These are phyloP conservation scores for Drosophila repleta DNA, from an alignment of 1,140 invertebrate genomes.

Conservation along the genomic window DNA sequence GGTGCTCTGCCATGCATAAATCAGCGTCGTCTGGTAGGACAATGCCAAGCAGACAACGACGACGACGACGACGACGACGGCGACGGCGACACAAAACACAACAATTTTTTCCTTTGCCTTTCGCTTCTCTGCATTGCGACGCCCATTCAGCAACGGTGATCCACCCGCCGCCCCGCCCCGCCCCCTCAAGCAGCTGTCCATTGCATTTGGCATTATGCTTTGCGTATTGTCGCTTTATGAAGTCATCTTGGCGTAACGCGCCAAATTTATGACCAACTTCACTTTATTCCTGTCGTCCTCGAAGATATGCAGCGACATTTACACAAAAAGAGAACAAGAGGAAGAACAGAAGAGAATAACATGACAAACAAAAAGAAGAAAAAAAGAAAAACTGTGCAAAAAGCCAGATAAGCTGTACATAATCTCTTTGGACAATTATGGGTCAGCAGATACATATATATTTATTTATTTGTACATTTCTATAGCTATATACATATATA, in stretches of 20 bases:
- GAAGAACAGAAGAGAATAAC: constrained; percentile 22
- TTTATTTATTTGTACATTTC: not conserved
- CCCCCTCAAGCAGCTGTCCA: constrained; percentile 6
- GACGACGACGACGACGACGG: constrained; percentile 17
- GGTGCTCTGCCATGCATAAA: constrained; percentile 64
- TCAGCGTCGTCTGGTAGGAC: constrained; percentile 72
- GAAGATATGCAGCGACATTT: constrained; percentile 63
- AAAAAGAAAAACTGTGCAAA: constrained; percentile 35
- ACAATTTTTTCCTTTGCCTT: constrained; percentile 59
- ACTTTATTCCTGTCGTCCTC: constrained; percentile 76
- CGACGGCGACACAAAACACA: constrained; percentile 71
- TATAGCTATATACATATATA: constrained; percentile 2
- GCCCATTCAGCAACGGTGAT: constrained; percentile 31
- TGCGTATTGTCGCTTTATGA: constrained; percentile 81
- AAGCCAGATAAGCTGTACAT: constrained; percentile 34
- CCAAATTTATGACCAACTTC: constrained; percentile 81
- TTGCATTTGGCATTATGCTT: constrained; percentile 78
- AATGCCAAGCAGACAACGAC: constrained; percentile 61
- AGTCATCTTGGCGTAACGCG: constrained; percentile 81
- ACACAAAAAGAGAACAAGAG: constrained; percentile 1
- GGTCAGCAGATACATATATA: constrained; percentile 15
- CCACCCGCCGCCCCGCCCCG: constrained; percentile 14
- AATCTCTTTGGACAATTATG: constrained; percentile 41
- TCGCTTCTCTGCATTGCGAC: constrained; percentile 54
- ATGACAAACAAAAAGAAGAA: too few relatives aligned